phyloP scores from a whole-genome alignment of 1,140 invertebrate species.

The Reticulitermes speratus region DNA sequence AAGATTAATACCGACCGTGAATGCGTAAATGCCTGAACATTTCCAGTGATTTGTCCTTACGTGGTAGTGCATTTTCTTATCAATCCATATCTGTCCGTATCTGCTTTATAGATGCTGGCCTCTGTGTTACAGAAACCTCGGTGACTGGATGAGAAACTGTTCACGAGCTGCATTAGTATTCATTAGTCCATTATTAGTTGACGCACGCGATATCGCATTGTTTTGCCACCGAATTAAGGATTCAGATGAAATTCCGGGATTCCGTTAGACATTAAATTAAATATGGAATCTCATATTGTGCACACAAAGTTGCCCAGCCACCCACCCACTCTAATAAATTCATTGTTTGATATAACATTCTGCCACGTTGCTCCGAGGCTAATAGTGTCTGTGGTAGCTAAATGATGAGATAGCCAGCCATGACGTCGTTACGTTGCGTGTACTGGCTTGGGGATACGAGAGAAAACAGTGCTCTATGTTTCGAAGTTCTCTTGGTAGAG shows the following conservation, averaged over 20 bases:
- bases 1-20: no score
- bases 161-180: neutral
- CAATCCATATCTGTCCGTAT: neutral
- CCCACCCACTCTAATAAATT: neutral
- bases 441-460: no score
- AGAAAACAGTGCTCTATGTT: no score
- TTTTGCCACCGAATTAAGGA: neutral
- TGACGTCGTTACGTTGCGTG: no score
- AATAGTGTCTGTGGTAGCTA: no score
- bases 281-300: neutral
- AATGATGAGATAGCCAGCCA: no score
- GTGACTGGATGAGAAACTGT: neutral
- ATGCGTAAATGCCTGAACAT: no score
- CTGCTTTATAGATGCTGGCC: neutral
- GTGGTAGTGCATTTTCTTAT: no score
- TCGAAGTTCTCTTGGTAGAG: no score
- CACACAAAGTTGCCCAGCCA: neutral
- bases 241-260: neutral
- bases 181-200: neutral
- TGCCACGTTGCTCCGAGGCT: neutral
- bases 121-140: neutral
- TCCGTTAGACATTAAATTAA: neutral
- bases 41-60: no score
- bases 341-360: neutral
- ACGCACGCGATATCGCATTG: neutral